Conservation (phyloP, 1,140 invertebrate species). For the Neodiprion pinetum region DNA sequence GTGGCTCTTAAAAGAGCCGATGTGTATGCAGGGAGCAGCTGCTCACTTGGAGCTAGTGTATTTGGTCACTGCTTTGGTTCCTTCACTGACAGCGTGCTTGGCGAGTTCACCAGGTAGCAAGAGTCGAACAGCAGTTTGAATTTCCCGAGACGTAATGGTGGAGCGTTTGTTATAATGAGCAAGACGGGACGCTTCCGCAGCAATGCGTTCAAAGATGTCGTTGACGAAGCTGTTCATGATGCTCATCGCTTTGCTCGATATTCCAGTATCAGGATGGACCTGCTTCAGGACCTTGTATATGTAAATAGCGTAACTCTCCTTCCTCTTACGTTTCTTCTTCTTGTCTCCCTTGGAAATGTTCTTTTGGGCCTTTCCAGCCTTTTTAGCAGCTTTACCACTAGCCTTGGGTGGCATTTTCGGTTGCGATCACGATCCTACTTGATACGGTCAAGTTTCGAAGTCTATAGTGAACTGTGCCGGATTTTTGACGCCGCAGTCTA, state of each 20-base stretch:
- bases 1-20: slow-evolving; percentile 5
- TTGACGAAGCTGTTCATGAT: slow-evolving; percentile 66
- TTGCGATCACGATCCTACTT: not conserved
- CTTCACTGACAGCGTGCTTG: slow-evolving; percentile 67
- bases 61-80: slow-evolving; percentile 68
- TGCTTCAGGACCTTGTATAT: slow-evolving; percentile 75
- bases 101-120: slow-evolving; percentile 67
- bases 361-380: slow-evolving; percentile 64
- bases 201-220: slow-evolving; percentile 66
- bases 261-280: slow-evolving; percentile 72
- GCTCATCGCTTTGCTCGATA: slow-evolving; percentile 67
- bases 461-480: not conserved
- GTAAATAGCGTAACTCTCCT: slow-evolving; percentile 67
- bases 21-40: slow-evolving; percentile 26
- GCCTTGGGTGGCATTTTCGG: slow-evolving; percentile 52
- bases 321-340: slow-evolving; percentile 43
- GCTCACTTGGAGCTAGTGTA: slow-evolving; percentile 63
- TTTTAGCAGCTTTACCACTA: slow-evolving; percentile 56
- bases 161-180: slow-evolving; percentile 76
- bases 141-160: slow-evolving; percentile 65
- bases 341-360: slow-evolving; percentile 59
- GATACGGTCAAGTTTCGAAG: not conserved
- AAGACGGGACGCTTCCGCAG: slow-evolving; percentile 70
- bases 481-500: not conserved
- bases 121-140: slow-evolving; percentile 65